Evolutionary conservation across 2,888 invertebrate genomes (phyloP).

Genomic region (Callosobruchus maculatus): DNA sequence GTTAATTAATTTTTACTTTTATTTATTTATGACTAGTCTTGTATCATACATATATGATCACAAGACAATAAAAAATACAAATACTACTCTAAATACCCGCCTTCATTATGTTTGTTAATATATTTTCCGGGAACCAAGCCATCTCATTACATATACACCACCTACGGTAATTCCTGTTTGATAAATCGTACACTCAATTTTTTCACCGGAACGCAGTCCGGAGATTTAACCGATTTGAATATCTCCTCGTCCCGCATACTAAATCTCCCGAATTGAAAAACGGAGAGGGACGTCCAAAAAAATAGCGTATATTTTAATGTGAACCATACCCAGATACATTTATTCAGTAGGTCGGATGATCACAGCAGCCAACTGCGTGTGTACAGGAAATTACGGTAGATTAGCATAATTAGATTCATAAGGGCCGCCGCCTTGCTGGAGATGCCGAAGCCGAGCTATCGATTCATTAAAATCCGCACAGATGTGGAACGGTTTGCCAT

Average conservation of each 20-base stretch:
- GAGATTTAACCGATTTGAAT: background rate
- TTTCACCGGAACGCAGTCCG: background rate
- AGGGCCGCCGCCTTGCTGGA: constrained; percentile 4
- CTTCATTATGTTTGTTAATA: background rate
- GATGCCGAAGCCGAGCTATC: constrained; percentile 10
- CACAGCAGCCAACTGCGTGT: background rate
- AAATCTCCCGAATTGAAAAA: background rate
- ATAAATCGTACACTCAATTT: background rate
- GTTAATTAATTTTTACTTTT: too few relatives aligned
- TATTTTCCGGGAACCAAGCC: background rate
- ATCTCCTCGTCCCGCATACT: background rate
- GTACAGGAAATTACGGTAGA: constrained; percentile 15
- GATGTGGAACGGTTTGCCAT: background rate
- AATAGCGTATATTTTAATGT: background rate
- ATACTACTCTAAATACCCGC: too few relatives aligned
- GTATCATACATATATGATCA: too few relatives aligned
- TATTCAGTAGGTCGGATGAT: background rate
- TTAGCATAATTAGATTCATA: constrained; percentile 19
- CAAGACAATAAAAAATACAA: too few relatives aligned
- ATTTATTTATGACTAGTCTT: too few relatives aligned
- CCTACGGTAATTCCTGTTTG: background rate
- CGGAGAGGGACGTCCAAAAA: background rate
- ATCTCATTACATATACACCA: background rate
- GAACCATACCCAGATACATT: background rate
- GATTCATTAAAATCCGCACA: constrained; percentile 15